Evolutionary conservation across 2,797 vertebrate species (phyloP), one percentile per base, ranked within the genome.

Genomic region (Thamnophis elegans): DNA sequence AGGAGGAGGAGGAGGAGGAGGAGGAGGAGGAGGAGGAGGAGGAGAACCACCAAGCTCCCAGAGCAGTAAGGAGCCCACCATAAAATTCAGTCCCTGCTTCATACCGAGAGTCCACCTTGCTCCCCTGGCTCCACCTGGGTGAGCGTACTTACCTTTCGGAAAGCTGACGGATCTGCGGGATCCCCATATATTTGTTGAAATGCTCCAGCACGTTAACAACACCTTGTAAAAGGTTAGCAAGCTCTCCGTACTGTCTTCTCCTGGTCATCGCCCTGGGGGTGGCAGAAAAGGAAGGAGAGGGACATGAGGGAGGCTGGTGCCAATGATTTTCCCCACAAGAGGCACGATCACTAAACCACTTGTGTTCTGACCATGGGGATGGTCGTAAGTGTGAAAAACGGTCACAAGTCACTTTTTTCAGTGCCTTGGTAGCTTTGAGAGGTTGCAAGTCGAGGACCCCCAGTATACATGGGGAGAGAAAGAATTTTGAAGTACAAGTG

Each of bases 151-250:
- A 99, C 99, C 99, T 99, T 97, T 99, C 99, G 0, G 99, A 99
- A 88, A 99, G 99, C 96, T 99, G 99, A 54, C 99, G 99, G 96
- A 99, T 99, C 98, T 99, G 99, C 14, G 99, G 98, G 95, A 99
- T 99, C 89, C 98, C 98, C 99, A 99, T 99, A 95, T 99, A 99
- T 92, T 99, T 99, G 95, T 99, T 99, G 97, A 99, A 99, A 96
- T 99, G 99, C 93, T 99, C 99, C 47, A 99, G 97, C 62, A 99
- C 99, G 16, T 99, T 99, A 95, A 99, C 98, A 0, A 99, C 99
- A 3, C 99, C 99, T 96, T 99, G 99, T 60, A 99, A 98, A 78
- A 99, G 98, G 96, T 99, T 99, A 95, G 99, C 99, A 95, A 99
- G 99, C 96, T 99, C 99, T 5, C 99, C 99, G 13, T 99, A 99